Conservation (phyloP, 2,797 vertebrate genomes). For the Vespertilio murinus region DNA sequence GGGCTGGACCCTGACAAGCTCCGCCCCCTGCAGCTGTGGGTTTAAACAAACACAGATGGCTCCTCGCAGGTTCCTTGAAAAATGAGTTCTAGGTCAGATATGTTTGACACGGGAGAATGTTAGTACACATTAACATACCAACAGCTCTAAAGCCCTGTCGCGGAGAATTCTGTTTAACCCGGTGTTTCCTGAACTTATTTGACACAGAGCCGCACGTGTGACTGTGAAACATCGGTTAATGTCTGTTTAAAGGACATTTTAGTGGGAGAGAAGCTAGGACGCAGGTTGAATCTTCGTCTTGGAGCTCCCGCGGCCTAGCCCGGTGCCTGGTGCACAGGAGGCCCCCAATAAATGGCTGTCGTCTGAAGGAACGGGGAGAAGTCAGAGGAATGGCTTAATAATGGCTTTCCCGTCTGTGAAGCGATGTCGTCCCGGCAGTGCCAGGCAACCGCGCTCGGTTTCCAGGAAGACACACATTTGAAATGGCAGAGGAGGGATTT, state of each 20-base stretch:
- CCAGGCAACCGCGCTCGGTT: constrained; percentile 64
- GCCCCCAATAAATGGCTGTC: background rate
- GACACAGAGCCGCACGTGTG: background rate
- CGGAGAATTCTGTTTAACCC: background rate
- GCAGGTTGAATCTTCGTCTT: background rate
- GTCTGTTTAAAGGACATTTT: background rate
- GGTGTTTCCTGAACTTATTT: background rate
- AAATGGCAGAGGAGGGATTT: constrained; percentile 68
- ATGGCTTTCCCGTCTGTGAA: constrained; percentile 48
- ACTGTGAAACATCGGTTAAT: background rate
- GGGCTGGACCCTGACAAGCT: background rate
- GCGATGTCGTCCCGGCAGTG: constrained; percentile 27
- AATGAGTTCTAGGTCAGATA: background rate
- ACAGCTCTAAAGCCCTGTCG: constrained; percentile 5
- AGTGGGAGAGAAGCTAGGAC: background rate
- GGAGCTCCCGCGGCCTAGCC: background rate
- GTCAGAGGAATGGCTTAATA: constrained; percentile 30
- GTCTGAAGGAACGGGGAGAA: background rate
- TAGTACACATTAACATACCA: background rate
- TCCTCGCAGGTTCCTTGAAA: background rate
- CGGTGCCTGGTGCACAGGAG: background rate
- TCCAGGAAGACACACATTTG: constrained; percentile 62
- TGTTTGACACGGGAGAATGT: background rate
- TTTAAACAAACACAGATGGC: background rate
- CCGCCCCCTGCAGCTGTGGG: background rate